Conservation (phyloP, 2,888 invertebrate species). For the Lepidocyrtinus sp. region DNA sequence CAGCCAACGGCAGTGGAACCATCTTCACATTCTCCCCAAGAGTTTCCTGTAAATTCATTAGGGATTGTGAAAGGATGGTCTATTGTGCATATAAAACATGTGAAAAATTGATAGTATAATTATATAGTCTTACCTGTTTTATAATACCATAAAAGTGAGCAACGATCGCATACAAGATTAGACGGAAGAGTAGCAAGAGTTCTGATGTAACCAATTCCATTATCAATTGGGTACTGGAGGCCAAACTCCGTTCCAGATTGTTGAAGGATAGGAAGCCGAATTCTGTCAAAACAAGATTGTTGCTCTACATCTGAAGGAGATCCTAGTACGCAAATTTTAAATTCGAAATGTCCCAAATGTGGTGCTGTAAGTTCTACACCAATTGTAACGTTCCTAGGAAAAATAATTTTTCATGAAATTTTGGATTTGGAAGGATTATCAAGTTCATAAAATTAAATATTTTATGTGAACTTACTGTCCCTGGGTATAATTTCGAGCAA, state of each 20-base stretch:
- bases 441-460: conserved; percentile 1
- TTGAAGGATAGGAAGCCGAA: conserved; percentile 23
- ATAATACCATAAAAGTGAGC: conserved; percentile 53
- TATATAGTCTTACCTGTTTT: conserved; percentile 35
- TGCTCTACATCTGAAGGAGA: conserved; percentile 38
- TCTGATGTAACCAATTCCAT: conserved; percentile 28
- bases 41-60: conserved; percentile 54
- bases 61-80: conserved; percentile 15
- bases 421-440: background rate
- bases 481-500: conserved; percentile 40
- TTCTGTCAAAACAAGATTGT: conserved; percentile 50
- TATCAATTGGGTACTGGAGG: conserved; percentile 28
- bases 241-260: conserved; percentile 27
- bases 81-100: background rate
- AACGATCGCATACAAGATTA: conserved; percentile 35
- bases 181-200: conserved; percentile 32
- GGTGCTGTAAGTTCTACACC: conserved; percentile 56
- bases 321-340: conserved; percentile 52
- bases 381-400: conserved; percentile 32
- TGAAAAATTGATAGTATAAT: background rate
- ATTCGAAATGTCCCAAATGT: conserved; percentile 61
- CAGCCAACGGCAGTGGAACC: conserved; percentile 48
- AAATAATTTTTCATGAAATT: conserved; percentile 20
- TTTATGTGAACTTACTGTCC: conserved; percentile 46
- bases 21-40: conserved; percentile 52